A percentile compares a stretch with the other conserved stretches of the same genome.
phyloP scores from a whole-genome alignment of 2,113 vertebrate genomes.

The Pollachius pollachius region DNA sequence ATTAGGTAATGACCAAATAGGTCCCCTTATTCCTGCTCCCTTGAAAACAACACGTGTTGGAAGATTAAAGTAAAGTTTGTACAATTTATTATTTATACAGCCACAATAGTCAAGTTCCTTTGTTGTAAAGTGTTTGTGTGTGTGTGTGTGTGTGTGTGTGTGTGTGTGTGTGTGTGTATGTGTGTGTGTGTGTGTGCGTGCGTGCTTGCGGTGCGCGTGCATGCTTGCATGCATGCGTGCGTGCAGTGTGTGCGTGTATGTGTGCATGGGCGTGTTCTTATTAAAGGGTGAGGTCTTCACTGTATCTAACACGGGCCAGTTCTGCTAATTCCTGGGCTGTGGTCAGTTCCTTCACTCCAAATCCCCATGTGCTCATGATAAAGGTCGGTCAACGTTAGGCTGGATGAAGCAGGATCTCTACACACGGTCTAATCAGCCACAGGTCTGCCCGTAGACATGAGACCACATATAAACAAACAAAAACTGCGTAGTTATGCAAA shows the following conservation, averaged over 20 bases:
- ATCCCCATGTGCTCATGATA: conserved; percentile 12
- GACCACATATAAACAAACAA: too few relatives aligned
- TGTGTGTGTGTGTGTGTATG: not conserved
- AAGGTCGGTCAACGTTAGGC: not conserved
- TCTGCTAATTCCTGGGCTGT: conserved; percentile 6
- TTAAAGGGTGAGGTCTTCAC: conserved; percentile 8
- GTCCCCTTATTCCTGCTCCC: too few relatives aligned
- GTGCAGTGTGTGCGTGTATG: not conserved
- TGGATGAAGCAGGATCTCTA: not conserved
- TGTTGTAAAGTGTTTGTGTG: not conserved
- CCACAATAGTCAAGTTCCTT: too few relatives aligned
- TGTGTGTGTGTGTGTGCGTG: conserved; percentile 5
- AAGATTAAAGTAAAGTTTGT: too few relatives aligned
- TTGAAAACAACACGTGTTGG: too few relatives aligned
- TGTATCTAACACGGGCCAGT: conserved; percentile 1
- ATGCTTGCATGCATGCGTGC: not conserved
- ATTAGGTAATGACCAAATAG: not conserved
- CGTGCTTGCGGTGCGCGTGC: not conserved
- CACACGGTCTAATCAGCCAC: not conserved
- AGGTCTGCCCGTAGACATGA: not conserved
- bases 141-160: not conserved
- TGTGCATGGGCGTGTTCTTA: not conserved
- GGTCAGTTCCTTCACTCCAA: conserved; percentile 16
- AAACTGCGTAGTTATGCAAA: too few relatives aligned
- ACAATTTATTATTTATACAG: not conserved